A percentile compares a stretch with the other conserved stretches of the same genome.
These are phyloP conservation scores for Tursiops truncatus DNA, from an alignment of 2,113 vertebrate species.

Conservation along the genomic window DNA sequence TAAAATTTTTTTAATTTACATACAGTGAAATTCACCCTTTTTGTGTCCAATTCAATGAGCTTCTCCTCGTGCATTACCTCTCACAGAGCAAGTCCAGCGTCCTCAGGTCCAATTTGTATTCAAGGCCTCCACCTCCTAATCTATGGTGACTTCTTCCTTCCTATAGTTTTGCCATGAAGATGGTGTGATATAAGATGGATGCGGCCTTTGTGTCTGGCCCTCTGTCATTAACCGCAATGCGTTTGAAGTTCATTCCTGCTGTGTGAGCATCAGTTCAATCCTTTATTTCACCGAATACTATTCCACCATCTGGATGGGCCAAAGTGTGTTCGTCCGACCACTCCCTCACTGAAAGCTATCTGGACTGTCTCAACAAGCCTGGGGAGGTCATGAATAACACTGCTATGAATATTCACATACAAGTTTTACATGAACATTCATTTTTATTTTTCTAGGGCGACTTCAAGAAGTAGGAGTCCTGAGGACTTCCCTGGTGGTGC, in stretches of 20 bases:
- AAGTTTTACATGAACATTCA: rapidly evolving
- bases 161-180: rapidly evolving
- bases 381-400: rapidly evolving
- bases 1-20: background rate
- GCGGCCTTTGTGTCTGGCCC: background rate
- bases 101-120: background rate
- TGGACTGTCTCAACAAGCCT: background rate
- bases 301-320: rapidly evolving
- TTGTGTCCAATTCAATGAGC: too few species aligned
- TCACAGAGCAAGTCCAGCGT: too few species aligned
- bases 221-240: rapidly evolving
- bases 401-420: rapidly evolving
- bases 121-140: background rate
- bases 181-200: rapidly evolving
- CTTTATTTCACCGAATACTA: rapidly evolving
- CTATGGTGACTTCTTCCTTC: rapidly evolving
- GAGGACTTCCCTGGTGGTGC: too few species aligned
- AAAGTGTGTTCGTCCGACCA: background rate
- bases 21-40: background rate
- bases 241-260: rapidly evolving
- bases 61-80: rapidly evolving
- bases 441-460: background rate
- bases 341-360: rapidly evolving
- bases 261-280: rapidly evolving
- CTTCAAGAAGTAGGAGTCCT: background rate